Percentiles rank a stretch among this genome's conserved stretches.
Conservation (phyloP, 2,888 invertebrate species). For the Lepeophtheirus nordmannii region DNA sequence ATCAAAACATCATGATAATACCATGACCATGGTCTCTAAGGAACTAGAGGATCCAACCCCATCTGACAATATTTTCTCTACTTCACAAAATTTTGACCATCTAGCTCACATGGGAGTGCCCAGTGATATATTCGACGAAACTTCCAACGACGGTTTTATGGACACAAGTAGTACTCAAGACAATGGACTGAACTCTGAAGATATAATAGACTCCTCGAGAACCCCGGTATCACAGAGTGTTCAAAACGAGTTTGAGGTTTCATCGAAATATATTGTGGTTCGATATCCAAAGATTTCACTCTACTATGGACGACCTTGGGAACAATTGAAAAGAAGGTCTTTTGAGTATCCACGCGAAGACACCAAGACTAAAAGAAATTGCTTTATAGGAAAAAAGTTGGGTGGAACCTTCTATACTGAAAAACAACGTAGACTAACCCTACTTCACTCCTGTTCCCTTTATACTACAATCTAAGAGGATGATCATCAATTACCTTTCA, state of each 20-base stretch:
- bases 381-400: not conserved
- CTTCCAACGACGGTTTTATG: not conserved
- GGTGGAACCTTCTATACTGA: not conserved
- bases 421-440: not conserved
- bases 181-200: not conserved
- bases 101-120: not conserved
- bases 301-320: not conserved
- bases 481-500: no score
- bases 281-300: not conserved
- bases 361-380: not conserved
- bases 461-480: no score
- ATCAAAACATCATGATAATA: not conserved
- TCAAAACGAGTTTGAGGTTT: not conserved
- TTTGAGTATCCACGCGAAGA: not conserved
- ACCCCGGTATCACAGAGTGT: not conserved
- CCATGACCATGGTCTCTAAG: not conserved
- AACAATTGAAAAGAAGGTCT: not conserved
- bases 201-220: not conserved
- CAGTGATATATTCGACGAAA: not conserved
- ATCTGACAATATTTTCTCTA: not conserved
- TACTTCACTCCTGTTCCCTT: not conserved
- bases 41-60: not conserved
- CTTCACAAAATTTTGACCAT: constrained; percentile 1
- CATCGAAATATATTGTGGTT: not conserved
- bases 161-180: not conserved